A percentile compares a stretch with the other conserved stretches of the same genome.
phyloP scores from a whole-genome alignment of 2,113 vertebrate species.

The Terrapene triunguis region DNA sequence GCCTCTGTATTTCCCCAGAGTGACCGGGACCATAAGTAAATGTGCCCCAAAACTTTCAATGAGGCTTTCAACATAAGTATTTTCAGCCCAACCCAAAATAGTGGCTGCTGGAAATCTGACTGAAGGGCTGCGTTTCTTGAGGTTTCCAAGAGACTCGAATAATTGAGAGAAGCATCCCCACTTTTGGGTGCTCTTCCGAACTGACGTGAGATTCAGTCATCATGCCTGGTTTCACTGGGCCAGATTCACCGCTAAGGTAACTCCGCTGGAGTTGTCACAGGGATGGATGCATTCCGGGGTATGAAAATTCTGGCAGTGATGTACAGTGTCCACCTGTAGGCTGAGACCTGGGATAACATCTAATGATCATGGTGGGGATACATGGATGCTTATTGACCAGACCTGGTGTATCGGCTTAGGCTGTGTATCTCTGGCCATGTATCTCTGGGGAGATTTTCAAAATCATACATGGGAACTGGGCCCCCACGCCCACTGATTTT shows the following conservation, averaged over 20 bases:
- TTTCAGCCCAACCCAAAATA: neutral
- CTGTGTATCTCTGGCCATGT: slow-evolving; percentile 32
- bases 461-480: neutral
- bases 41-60: neutral
- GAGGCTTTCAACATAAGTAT: neutral
- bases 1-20: neutral
- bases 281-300: neutral
- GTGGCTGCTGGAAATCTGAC: neutral
- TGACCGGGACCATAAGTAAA: neutral
- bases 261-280: neutral
- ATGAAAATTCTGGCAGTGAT: neutral
- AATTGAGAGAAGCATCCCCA: neutral
- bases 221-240: fast-evolving
- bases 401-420: neutral
- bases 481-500: fast-evolving
- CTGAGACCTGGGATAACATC: neutral
- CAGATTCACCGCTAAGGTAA: neutral
- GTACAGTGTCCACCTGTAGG: neutral
- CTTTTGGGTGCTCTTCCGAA: neutral
- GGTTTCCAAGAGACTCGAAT: neutral
- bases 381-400: slow-evolving; percentile 5
- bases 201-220: neutral
- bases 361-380: slow-evolving; percentile 18
- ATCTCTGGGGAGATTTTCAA: slow-evolving; percentile 10
- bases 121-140: neutral